Evolutionary conservation across 2,888 invertebrate species (phyloP), one percentile per base, ranked within the genome.

Genomic region (Halictus quadricinctus): DNA sequence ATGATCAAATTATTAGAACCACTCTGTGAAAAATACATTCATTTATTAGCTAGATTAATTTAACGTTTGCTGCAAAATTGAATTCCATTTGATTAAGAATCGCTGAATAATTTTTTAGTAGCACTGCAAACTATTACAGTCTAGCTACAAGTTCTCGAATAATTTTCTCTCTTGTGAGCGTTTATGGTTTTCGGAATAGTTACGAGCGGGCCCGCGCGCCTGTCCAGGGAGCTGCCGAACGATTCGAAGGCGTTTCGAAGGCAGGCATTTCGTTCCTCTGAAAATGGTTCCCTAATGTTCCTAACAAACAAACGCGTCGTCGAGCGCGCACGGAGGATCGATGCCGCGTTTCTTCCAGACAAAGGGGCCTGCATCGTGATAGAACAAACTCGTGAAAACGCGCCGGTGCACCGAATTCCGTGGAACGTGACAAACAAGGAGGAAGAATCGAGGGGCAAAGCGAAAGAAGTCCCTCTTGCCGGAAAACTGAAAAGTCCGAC

Each of bases 371-470:
- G 21, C 46, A 54, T 46, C 48, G 75, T 64, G 69, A 25, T 15
- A 6, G 36, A 36, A 58, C 25, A 25, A 70, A 79, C 69, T 79
- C n/a, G 41, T n/a, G 29, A n/a, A 50, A 74, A 50, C 48, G 29
- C 43, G 13, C 36, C 6, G 46, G 15, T 29, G 60, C 41, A 50
- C 48, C 25, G 60, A 72, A 82, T 82, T 72, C 43, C 83, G 41
- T n/a, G 25, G 46, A 81, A 74, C 73, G 69, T 66, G 74, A 43
- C 80, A 50, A 78, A 58, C 81, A 78, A 83, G 58, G 74, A 75
- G 60, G 60, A 83, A 82, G 54, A 60, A 64, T 77, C 66, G 41
- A 13, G 6, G 21, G 15, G 25, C 29, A 66, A 21, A 78, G 29
- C 25, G 54, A 58, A 79, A 72, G 43, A 43, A 36, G 50, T 12